Evolutionary conservation across 2,797 vertebrate species (phyloP), one percentile per base, ranked within the genome.

Genomic region (Huso huso): DNA sequence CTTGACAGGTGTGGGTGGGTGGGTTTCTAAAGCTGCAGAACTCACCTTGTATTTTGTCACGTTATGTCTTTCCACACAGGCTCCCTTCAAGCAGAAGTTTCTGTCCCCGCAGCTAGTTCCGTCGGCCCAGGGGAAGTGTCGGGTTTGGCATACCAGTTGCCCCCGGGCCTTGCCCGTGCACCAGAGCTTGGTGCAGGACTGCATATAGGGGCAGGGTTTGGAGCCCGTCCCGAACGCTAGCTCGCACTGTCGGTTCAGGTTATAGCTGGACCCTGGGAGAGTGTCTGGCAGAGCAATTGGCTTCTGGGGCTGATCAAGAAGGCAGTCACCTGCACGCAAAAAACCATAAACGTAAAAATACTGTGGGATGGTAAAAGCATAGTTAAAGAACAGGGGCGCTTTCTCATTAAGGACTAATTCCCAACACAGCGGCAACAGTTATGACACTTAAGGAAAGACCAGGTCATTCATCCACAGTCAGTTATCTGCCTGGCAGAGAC

Each of bases 101-200:
- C 88, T 89, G 0, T 95, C 91, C 0, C 95, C 91, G 1, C 97
- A 99, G 75, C 76, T 74, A 49, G 97, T 99, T 74, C 97, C 96
- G 0, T 99, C 97, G 0, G 96, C 96, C 97, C 97, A 99, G 12
- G 97, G 97, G 77, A 99, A 99, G 82, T 99, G 97, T 0, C 97
- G 90, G 0, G 97, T 99, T 89, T 99, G 96, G 72, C 96, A 99
- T 71, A 98, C 94, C 70, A 96, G 85, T 75, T 99, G 94, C 1
- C 95, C 95, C 0, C 93, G 92, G 0, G 95, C 95, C 68, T 95
- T 94, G 8, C 97, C 96, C 0, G 95, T 99, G 83, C 97, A 99
- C 97, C 97, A 99, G 51, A 99, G 86, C 61, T 97, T 95, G 70
- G 91, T 83, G 1, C 97, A 99, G 48, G 92, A 90, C 79, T 97